Evolutionary conservation across 2,797 vertebrate genomes (phyloP).

Genomic region (Enteromius unitaeniatus): DNA sequence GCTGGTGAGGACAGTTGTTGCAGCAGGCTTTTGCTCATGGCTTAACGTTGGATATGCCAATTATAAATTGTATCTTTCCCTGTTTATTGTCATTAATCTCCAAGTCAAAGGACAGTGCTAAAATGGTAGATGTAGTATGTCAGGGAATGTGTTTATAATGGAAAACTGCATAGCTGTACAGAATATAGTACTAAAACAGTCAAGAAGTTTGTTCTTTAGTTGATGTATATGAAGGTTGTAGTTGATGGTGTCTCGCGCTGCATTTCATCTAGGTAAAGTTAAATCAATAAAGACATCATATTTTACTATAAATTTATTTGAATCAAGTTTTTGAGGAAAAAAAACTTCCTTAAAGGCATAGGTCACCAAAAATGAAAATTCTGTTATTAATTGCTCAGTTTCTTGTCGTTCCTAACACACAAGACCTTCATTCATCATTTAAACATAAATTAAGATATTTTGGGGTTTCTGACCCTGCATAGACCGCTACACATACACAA

Average conservation of each 20-base stretch:
- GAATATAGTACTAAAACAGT: neutral
- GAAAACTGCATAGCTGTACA: neutral
- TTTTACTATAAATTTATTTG: neutral
- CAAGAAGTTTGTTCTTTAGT: neutral
- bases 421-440: neutral
- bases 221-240: neutral
- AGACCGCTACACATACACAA: too few relatives aligned
- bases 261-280: neutral
- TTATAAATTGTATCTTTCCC: neutral
- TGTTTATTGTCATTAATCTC: neutral
- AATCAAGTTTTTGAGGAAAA: neutral
- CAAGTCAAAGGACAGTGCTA: neutral
- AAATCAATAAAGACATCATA: neutral
- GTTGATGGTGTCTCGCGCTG: neutral
- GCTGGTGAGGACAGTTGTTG: constrained; percentile 33
- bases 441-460: neutral
- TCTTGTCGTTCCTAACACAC: neutral
- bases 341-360: neutral
- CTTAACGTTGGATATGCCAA: neutral
- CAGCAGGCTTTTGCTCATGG: neutral
- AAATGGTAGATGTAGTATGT: neutral
- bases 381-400: neutral
- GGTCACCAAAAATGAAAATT: neutral
- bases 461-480: too few relatives aligned
- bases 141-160: neutral